phyloP scores from a whole-genome alignment of 2,797 vertebrate genomes.

The Sternotherus odoratus region DNA sequence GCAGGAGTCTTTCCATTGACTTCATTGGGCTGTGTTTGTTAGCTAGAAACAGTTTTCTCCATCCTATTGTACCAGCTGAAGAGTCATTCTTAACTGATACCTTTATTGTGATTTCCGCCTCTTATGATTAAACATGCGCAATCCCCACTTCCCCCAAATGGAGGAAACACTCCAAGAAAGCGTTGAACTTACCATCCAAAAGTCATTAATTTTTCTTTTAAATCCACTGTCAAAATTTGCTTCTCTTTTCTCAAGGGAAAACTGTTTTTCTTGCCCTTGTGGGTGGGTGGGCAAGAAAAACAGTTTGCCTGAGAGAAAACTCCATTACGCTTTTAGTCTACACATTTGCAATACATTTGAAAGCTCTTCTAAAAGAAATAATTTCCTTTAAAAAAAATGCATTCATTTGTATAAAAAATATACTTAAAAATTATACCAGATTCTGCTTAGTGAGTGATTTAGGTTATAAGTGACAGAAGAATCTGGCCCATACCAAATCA shows the following conservation, averaged over 20 bases:
- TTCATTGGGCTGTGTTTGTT: neutral
- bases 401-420: neutral
- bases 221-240: neutral
- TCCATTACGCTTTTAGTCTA: neutral
- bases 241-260: neutral
- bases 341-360: neutral
- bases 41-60: neutral
- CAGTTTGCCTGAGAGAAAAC: neutral
- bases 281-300: neutral
- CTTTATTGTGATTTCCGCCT: neutral
- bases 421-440: neutral
- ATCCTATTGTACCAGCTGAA: neutral
- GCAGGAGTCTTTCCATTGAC: neutral
- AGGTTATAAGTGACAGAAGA: neutral
- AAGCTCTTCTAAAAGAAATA: accelerated
- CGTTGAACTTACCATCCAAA: neutral
- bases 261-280: no score
- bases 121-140: neutral
- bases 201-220: neutral
- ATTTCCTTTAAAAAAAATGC: neutral
- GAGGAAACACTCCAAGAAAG: neutral
- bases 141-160: neutral
- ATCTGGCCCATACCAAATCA: neutral
- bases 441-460: neutral
- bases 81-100: neutral